These are phyloP conservation scores for Neopelma chrysocephalum DNA, from an alignment of 2,797 vertebrate genomes.

Conservation along the genomic window DNA sequence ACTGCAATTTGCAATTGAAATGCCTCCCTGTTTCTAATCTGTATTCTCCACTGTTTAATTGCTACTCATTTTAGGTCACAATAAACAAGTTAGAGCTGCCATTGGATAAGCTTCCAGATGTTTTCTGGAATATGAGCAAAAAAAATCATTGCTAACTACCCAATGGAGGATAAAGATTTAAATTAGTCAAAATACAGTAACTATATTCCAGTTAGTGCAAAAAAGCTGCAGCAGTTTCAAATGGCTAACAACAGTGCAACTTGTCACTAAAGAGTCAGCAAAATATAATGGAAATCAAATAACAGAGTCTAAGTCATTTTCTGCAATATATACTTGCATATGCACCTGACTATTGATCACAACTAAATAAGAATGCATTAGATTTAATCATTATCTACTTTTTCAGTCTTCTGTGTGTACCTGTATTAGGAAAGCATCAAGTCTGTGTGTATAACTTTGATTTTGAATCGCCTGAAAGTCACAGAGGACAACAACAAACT, in stretches of 20 bases:
- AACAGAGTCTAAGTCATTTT: neutral
- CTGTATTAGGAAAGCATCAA: neutral
- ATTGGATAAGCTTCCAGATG: neutral
- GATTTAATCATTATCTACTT: neutral
- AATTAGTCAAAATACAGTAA: neutral
- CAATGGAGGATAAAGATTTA: neutral
- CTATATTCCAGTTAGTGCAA: neutral
- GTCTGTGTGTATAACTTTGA: neutral
- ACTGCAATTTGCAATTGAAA: neutral
- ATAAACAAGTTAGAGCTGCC: neutral
- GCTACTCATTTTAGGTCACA: neutral
- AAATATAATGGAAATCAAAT: neutral
- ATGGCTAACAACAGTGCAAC: neutral
- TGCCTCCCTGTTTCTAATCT: neutral
- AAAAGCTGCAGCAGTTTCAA: neutral
- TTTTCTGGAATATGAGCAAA: neutral
- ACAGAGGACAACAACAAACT: accelerated
- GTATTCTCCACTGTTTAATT: neutral
- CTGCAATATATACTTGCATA: neutral
- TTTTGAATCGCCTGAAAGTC: neutral
- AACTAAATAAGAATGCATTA: neutral
- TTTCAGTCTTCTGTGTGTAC: neutral
- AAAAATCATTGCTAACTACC: neutral
- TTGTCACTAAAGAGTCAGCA: neutral
- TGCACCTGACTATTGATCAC: neutral